These are phyloP conservation scores for Colletes latitarsis DNA, from an alignment of 1,140 invertebrate species.

Conservation along the genomic window DNA sequence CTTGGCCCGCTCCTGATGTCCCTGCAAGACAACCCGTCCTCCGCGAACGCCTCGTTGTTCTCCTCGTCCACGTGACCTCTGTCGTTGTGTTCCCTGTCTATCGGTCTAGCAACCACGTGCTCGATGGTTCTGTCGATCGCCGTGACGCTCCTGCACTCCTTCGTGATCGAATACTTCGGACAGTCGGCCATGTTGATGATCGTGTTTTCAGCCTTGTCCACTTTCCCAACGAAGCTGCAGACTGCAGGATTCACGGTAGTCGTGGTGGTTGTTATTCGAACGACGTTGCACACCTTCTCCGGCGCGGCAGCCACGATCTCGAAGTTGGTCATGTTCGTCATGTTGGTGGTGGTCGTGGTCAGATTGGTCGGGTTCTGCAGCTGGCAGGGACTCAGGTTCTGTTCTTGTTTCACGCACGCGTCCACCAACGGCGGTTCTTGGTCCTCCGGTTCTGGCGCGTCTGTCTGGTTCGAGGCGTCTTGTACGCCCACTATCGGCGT, in stretches of 20 bases:
- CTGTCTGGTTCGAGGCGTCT: conserved; percentile 91
- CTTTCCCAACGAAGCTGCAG: conserved; percentile 66
- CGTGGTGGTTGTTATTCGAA: conserved; percentile 68
- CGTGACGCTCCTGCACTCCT: conserved; percentile 66
- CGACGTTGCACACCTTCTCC: conserved; percentile 72
- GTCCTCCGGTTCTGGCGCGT: conserved; percentile 81
- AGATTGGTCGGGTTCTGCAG: conserved; percentile 58
- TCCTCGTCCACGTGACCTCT: conserved; percentile 47
- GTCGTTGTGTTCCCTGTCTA: conserved; percentile 27
- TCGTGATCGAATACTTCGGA: conserved; percentile 69
- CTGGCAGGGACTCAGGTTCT: conserved; percentile 71
- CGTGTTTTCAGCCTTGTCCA: conserved; percentile 74
- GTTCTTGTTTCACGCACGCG: conserved; percentile 74
- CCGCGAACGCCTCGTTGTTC: conserved; percentile 49
- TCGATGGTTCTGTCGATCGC: conserved; percentile 74
- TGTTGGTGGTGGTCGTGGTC: conserved; percentile 29
- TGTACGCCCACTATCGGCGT: conserved; percentile 82
- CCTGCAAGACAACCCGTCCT: conserved; percentile 27
- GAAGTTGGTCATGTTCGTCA: conserved; percentile 60
- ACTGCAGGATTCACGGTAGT: conserved; percentile 66
- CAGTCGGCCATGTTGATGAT: conserved; percentile 71
- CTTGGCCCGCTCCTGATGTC: conserved; percentile 60
- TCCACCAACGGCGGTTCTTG: conserved; percentile 52
- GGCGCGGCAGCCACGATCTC: conserved; percentile 72
- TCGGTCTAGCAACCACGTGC: conserved; percentile 69